These are phyloP conservation scores for Galerucella nymphaeae DNA, from an alignment of 2,888 invertebrate species.

Conservation along the genomic window DNA sequence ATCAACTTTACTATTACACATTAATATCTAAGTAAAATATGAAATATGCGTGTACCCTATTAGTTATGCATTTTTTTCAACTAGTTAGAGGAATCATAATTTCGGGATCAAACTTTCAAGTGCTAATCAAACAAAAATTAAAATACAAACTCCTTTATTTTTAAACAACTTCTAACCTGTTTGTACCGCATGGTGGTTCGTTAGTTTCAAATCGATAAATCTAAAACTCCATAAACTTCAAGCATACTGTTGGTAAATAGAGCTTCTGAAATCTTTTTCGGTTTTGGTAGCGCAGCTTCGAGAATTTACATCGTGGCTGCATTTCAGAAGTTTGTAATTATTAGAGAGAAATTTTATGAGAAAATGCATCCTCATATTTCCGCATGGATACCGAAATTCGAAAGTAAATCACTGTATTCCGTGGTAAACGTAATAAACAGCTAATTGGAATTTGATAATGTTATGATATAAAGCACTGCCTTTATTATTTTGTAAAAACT, in stretches of 20 bases:
- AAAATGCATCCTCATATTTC: conserved; percentile 22
- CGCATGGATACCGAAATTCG: conserved; percentile 9
- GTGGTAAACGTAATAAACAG: conserved; percentile 2
- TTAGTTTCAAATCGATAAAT: conserved; percentile 25
- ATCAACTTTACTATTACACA: too few relatives aligned
- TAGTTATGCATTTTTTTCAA: too few relatives aligned
- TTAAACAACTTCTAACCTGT: neutral
- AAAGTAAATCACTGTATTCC: conserved; percentile 9
- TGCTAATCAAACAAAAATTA: too few relatives aligned
- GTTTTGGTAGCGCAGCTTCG: conserved; percentile 17
- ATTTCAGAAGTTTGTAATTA: conserved; percentile 33
- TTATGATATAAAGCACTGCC: neutral
- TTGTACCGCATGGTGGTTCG: conserved; percentile 5
- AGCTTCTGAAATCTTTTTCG: conserved; percentile 26
- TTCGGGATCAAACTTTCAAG: too few relatives aligned
- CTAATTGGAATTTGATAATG: neutral
- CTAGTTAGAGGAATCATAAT: too few relatives aligned
- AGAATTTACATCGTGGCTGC: conserved; percentile 36
- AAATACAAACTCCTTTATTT: neutral
- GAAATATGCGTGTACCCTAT: too few relatives aligned
- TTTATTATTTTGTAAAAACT: neutral
- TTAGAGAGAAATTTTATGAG: conserved; percentile 34
- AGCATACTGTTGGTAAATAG: conserved; percentile 26
- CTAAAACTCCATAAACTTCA: conserved; percentile 30
- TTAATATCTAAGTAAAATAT: too few relatives aligned